Evolutionary conservation across 2,888 invertebrate species (phyloP).

Genomic region (Dicycla oo): DNA sequence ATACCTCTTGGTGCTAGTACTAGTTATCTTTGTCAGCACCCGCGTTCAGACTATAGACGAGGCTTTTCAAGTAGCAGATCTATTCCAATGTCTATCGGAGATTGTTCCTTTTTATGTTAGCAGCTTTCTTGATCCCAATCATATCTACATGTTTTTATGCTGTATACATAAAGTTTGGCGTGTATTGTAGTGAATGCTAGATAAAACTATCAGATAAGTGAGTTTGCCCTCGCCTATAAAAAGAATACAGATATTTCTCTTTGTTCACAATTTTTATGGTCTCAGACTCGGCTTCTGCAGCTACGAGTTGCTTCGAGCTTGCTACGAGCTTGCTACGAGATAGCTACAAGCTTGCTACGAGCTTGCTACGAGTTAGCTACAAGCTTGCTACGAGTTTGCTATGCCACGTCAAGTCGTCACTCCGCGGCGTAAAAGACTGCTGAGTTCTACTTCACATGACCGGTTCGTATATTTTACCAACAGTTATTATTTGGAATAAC

Average conservation of each 20-base stretch:
- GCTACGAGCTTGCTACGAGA: conserved; percentile 27
- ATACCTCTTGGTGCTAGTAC: conserved; percentile 14
- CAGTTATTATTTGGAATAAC: conserved; percentile 30
- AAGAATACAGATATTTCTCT: conserved; percentile 32
- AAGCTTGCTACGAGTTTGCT: conserved; percentile 20
- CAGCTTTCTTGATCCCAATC: conserved; percentile 46
- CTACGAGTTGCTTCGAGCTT: conserved; percentile 35
- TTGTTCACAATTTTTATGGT: conserved; percentile 14
- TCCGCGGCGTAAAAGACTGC: conserved; percentile 18
- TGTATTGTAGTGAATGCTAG: conserved; percentile 41
- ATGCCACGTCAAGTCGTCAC: conserved; percentile 14
- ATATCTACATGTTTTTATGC: conserved; percentile 53
- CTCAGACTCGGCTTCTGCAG: conserved; percentile 27
- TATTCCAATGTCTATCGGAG: conserved; percentile 36
- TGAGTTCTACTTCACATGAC: conserved; percentile 14
- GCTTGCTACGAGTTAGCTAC: conserved; percentile 22
- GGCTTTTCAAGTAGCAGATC: conserved; percentile 52
- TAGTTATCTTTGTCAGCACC: conserved; percentile 51
- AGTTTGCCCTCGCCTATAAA: conserved; percentile 22
- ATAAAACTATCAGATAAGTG: conserved; percentile 48
- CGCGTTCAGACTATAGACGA: conserved; percentile 52
- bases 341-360: conserved; percentile 1
- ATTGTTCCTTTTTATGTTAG: conserved; percentile 52
- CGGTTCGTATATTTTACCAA: conserved; percentile 16
- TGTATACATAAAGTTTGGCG: conserved; percentile 41